These are phyloP conservation scores for Catocala nupta DNA, from an alignment of 2,888 invertebrate genomes.

Conservation along the genomic window DNA sequence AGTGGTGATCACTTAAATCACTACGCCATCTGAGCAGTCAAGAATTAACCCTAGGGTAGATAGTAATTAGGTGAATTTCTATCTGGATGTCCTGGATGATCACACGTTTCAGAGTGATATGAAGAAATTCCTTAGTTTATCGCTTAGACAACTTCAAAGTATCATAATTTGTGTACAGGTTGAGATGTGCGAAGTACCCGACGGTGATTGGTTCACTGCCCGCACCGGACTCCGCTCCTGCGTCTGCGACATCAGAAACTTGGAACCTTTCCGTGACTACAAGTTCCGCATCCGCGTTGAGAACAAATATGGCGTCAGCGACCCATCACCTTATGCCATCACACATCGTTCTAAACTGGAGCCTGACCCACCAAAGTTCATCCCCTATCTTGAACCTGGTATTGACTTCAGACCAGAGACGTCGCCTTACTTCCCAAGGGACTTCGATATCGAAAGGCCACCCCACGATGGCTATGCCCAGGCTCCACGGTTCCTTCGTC, in stretches of 20 bases:
- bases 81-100: too few species aligned
- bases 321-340: constrained; percentile 96
- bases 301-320: constrained; percentile 98
- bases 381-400: constrained; percentile 93
- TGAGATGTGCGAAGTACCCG: constrained; percentile 97
- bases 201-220: constrained; percentile 97
- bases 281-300: constrained; percentile 98
- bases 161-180: constrained; percentile 69
- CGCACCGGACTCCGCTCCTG: constrained; percentile 95
- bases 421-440: constrained; percentile 95
- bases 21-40: too few species aligned
- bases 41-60: too few species aligned
- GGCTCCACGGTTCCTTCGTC: constrained; percentile 94
- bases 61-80: too few species aligned
- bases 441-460: constrained; percentile 96
- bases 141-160: too few species aligned
- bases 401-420: constrained; percentile 94
- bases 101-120: too few species aligned
- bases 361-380: constrained; percentile 92
- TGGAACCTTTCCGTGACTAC: constrained; percentile 98
- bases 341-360: constrained; percentile 93
- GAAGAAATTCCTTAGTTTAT: too few species aligned
- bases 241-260: constrained; percentile 95
- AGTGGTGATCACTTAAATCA: too few species aligned
- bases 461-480: constrained; percentile 94